phyloP scores from a whole-genome alignment of 2,113 vertebrate species.

The Corythaixoides concolor region DNA sequence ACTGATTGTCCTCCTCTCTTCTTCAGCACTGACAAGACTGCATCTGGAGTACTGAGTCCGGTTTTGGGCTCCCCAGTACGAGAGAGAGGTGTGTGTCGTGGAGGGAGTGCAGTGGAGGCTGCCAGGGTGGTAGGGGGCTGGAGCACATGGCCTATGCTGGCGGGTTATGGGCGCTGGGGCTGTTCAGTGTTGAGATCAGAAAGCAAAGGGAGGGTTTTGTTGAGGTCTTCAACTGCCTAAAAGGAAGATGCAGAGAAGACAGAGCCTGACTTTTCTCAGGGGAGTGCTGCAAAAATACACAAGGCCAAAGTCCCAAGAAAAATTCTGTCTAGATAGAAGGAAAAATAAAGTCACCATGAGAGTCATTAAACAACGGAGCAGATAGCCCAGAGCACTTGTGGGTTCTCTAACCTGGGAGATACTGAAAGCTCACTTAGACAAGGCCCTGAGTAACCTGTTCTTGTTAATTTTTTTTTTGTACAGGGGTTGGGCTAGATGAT shows the following conservation, averaged over 20 bases:
- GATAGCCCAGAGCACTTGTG: fast-evolving
- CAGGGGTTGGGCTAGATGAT: not conserved
- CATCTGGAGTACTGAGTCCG: not conserved
- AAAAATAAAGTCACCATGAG: not conserved
- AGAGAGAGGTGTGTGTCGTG: not conserved
- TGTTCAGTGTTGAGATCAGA: not conserved
- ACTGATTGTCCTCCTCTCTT: not conserved
- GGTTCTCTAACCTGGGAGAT: not conserved
- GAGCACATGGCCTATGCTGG: fast-evolving
- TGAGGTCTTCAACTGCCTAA: not conserved
- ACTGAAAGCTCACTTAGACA: not conserved
- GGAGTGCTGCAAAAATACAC: not conserved
- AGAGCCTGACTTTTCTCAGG: not conserved
- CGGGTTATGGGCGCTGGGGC: not conserved
- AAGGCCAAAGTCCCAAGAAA: not conserved
- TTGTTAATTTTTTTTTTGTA: not conserved
- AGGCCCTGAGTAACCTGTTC: not conserved
- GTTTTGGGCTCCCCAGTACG: not conserved
- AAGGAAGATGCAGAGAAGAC: not conserved
- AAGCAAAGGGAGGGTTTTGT: not conserved
- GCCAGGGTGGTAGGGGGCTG: not conserved
- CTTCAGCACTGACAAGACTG: not conserved
- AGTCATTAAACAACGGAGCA: not conserved
- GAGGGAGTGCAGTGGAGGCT: fast-evolving
- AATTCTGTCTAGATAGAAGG: not conserved